phyloP scores from a whole-genome alignment of 2,113 vertebrate species.

The Manacus vitellinus region DNA sequence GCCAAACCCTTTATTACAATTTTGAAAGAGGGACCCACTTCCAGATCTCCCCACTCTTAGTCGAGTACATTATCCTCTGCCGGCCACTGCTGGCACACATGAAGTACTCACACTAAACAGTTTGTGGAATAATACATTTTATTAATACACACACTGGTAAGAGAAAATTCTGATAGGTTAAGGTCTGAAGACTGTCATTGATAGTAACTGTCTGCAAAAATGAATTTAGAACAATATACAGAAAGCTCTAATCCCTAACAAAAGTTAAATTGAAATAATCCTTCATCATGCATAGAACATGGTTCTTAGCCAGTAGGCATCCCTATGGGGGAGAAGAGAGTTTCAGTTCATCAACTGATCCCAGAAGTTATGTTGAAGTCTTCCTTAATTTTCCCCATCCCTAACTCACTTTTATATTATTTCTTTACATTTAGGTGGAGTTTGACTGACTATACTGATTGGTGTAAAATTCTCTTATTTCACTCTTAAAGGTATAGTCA shows the following conservation, averaged over 20 bases:
- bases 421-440: background rate
- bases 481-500: background rate
- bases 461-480: background rate
- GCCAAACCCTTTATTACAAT: background rate
- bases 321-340: background rate
- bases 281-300: background rate
- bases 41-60: background rate
- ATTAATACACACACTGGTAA: background rate
- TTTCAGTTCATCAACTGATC: background rate
- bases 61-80: background rate
- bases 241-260: background rate
- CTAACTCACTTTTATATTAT: background rate
- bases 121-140: background rate
- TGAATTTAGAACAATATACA: background rate
- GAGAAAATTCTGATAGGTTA: background rate
- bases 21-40: background rate
- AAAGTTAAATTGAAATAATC: background rate
- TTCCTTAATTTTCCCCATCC: background rate
- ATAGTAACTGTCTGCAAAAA: background rate
- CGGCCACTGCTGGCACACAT: background rate
- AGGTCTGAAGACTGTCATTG: background rate
- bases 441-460: background rate
- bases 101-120: background rate
- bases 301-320: background rate
- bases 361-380: background rate